Evolutionary conservation across 2,888 invertebrate genomes (phyloP), one percentile per base, ranked within the genome.

Genomic region (Lacanobia oleracea): DNA sequence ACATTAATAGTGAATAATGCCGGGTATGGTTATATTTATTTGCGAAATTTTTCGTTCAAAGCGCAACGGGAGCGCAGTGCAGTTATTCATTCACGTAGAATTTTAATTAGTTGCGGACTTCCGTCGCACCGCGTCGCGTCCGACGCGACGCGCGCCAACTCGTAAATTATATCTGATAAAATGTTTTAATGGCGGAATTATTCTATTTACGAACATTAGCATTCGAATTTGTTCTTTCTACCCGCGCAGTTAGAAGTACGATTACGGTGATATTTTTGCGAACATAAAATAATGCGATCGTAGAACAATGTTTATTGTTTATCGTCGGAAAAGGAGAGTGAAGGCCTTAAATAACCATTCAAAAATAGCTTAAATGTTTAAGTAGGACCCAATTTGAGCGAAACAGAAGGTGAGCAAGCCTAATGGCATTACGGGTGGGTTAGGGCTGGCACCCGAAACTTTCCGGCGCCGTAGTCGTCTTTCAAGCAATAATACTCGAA

Each of bases 61-160:
- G 86, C 82, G 75, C 82, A 81, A 77, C 40, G 76, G 86, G 85
- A 84, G 88, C 88, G 92, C 92, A 92, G 83, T 93, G 93, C 93
- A 94, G 92, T 94, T 91, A 93, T 91, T 94, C 91, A 94, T 93
- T 92, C 90, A 88, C 85, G 93, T 93, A 92, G 91, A 94, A 94
- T 95, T 94, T 94, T 94, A 95, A 95, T 94, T 93, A 94, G 93
- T 92, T 93, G 91, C 93, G 93, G 92, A 92, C 92, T 91, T 92
- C 92, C 93, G 91, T 85, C 84, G 89, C 87, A 84, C 87, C 88
- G 89, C 90, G 83, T 71, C 85, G 85, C 82, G 88, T 81, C 86
- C 85, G 83, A 78, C 80, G 84, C 82, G 83, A 81, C 79, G 77
- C 79, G 79, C 72, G 77, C 74, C 61, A 59, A 67, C 82, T 81